Evolutionary conservation across 2,888 invertebrate genomes (phyloP), one percentile per base, ranked within the genome.

Genomic region (Dasysyrphus tricinctus): DNA sequence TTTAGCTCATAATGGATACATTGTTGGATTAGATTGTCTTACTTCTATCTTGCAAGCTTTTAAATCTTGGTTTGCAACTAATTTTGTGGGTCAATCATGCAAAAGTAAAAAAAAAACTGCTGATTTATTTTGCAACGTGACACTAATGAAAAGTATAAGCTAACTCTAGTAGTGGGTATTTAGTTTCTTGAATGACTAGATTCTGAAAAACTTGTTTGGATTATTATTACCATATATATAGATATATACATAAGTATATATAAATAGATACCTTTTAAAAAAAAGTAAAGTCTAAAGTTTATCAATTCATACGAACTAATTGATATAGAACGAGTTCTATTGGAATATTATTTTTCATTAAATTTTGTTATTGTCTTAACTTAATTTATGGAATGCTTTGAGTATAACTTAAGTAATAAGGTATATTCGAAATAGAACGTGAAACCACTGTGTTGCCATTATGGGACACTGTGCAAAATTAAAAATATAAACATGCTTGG

Each of bases 171-270:
- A 39, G 29, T 12, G 7, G 47, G 11, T 59, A 34, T 49, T 19
- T 11, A 16, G 47, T 73, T 47, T 59, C 44, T 75, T 61, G 56
- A 76, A 51, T 51, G 49, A 77, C 57, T 39, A 54, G 32, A 49
- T 77, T 63, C 70, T 67, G 11, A 67, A 49, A 24, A 78, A 78
- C 78, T 54, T 34, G 78, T 78, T 78, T 47, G 7, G 16, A 47
- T 63, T 44, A 11, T 54, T 63, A 42, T 70, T 54, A 51, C 51
- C 54, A 61, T 78, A n/a, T 8, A 34, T 0, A 12, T 51, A 12
- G 51, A n/a, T n/a, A n/a, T n/a, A n/a, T n/a, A n/a, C n/a, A n/a
- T n/a, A n/a, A n/a, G n/a, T n/a, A n/a, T 24, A 24, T 3, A 3
- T 34, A 39, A 1, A 14, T 51, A 51, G 24, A 7, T 51, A 51